Conservation (phyloP, 2,113 vertebrate genomes). For the Oryzias javanicus region DNA sequence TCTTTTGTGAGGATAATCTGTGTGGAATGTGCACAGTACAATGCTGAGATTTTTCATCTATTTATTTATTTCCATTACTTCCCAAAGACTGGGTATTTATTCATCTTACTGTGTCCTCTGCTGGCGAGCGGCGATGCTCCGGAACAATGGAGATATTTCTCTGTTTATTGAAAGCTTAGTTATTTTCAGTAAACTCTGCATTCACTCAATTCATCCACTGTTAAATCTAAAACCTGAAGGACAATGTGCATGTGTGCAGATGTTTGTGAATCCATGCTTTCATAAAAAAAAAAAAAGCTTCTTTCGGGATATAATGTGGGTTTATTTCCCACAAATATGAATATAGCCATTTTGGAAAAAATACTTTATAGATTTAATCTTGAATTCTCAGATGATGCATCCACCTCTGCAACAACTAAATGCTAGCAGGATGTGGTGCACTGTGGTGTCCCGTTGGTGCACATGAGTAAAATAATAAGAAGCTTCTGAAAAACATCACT, state of each 20-base stretch:
- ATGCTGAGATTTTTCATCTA: constrained; percentile 1
- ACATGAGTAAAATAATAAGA: background rate
- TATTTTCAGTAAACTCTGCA: constrained; percentile 32
- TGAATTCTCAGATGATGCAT: constrained; percentile 6
- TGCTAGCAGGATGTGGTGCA: too few species aligned
- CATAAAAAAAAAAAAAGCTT: too few species aligned
- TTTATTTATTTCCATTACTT: constrained; percentile 16
- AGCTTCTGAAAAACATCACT: constrained; percentile 2
- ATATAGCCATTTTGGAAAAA: background rate
- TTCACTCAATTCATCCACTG: constrained; percentile 43
- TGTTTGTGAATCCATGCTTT: background rate
- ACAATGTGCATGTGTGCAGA: constrained; percentile 1
- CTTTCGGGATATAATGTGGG: too few species aligned
- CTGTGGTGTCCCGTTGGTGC: too few species aligned
- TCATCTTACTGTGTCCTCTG: constrained; percentile 31
- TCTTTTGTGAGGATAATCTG: constrained; percentile 34
- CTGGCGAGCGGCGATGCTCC: background rate
- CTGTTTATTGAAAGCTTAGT: constrained; percentile 46
- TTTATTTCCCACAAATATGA: too few species aligned
- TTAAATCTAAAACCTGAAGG: constrained; percentile 34
- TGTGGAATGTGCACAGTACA: constrained; percentile 26
- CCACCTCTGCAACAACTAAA: background rate
- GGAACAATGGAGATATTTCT: constrained; percentile 49
- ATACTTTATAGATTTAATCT: constrained; percentile 1
- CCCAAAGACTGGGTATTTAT: constrained; percentile 28